A percentile compares a stretch with the other conserved stretches of the same genome.
These are phyloP conservation scores for Zoanthus sansibaricus DNA, from an alignment of 92 coral and sea anemone species.

Conservation along the genomic window DNA sequence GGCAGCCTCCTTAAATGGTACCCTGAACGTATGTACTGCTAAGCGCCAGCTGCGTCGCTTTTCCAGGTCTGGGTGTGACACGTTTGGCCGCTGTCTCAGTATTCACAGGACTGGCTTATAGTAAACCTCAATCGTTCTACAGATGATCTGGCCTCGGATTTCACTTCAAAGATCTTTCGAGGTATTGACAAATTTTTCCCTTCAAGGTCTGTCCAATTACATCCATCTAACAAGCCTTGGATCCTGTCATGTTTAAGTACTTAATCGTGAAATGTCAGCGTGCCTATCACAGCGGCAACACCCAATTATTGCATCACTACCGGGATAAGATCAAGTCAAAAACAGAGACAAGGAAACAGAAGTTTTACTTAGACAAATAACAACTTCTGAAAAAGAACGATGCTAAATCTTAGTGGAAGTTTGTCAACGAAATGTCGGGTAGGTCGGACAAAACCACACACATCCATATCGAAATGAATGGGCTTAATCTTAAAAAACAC, in stretches of 20 bases:
- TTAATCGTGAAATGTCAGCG: not conserved
- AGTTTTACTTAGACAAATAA: constrained; percentile 21
- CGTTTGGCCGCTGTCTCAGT: not conserved
- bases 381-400: not conserved
- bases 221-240: too few species aligned
- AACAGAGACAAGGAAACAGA: constrained; percentile 13
- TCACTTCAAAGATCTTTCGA: too few species aligned
- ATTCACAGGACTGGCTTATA: not conserved
- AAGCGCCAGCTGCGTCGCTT: not conserved
- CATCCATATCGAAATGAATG: not conserved
- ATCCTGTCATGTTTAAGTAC: too few species aligned
- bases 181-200: too few species aligned
- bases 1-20: not conserved
- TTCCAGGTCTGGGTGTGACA: not conserved
- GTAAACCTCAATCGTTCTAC: not conserved
- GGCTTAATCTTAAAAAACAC: not conserved
- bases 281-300: constrained; percentile 17
- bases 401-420: not conserved
- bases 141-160: too few species aligned
- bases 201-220: too few species aligned
- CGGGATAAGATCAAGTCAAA: constrained; percentile 4
- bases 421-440: not conserved
- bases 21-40: not conserved
- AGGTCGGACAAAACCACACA: not conserved
- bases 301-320: not conserved